These are phyloP conservation scores for Capitulum mitella DNA, from an alignment of 2,888 invertebrate genomes.

Conservation along the genomic window DNA sequence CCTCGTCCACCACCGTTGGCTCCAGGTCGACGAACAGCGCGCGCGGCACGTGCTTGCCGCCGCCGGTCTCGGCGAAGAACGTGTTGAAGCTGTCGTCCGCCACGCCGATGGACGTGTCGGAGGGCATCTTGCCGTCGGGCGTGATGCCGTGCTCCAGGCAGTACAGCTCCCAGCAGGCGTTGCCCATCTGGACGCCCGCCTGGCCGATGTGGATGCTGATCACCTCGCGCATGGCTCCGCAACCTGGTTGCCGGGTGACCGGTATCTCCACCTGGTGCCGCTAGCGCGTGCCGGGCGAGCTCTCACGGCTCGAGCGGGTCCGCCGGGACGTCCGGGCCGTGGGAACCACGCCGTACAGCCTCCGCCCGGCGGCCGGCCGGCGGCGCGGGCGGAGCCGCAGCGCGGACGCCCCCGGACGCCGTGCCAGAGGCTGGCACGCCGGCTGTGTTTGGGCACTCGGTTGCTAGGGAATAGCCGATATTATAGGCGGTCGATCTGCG, in stretches of 20 bases:
- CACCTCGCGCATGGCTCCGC: conserved; percentile 44
- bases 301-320: neutral
- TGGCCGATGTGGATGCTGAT: conserved; percentile 48
- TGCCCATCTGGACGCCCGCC: conserved; percentile 50
- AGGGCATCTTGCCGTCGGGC: conserved; percentile 44
- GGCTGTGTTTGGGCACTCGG: neutral
- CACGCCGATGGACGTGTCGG: conserved; percentile 39
- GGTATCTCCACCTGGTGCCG: neutral
- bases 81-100: conserved; percentile 50
- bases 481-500: neutral
- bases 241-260: too few species aligned
- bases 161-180: conserved; percentile 53
- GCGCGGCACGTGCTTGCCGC: conserved; percentile 82
- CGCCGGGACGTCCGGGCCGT: neutral
- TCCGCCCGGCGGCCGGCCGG: neutral
- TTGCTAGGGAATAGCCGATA: neutral
- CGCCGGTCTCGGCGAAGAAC: conserved; percentile 60
- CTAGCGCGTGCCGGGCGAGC: neutral
- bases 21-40: conserved; percentile 81
- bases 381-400: neutral
- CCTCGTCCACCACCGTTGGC: conserved; percentile 77
- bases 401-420: neutral
- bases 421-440: neutral
- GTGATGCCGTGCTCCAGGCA: conserved; percentile 51
- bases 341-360: neutral